Percentiles rank a stretch among this genome's conserved stretches.
Conservation (phyloP, 2,888 invertebrate species). For the Frankliniella intonsa region DNA sequence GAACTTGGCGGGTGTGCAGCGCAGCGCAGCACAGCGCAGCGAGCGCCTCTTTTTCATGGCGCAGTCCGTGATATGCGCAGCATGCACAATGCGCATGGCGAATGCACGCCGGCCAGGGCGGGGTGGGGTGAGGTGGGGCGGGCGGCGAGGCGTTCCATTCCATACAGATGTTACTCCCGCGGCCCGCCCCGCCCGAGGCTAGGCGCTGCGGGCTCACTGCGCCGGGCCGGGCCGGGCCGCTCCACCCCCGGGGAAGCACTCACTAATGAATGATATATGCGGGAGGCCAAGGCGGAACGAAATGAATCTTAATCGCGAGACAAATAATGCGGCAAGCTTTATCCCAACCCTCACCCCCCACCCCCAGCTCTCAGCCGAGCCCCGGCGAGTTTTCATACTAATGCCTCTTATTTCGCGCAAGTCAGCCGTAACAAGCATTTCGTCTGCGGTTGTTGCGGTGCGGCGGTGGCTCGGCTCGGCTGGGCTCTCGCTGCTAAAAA, state of each 20-base stretch:
- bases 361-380: background rate
- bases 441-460: too few species aligned
- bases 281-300: background rate
- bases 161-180: background rate
- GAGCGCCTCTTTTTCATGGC: too few species aligned
- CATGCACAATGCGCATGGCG: background rate
- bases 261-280: background rate
- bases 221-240: background rate
- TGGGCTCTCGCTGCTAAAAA: too few species aligned
- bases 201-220: too few species aligned
- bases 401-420: too few species aligned
- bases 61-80: background rate
- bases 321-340: too few species aligned
- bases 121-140: background rate
- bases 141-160: background rate
- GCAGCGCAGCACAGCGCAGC: too few species aligned
- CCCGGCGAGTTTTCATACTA: background rate
- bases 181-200: background rate
- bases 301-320: background rate
- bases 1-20: too few species aligned
- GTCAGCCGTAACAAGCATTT: too few species aligned
- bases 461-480: background rate
- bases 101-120: background rate
- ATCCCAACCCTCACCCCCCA: too few species aligned
- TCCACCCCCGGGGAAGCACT: background rate